Percentiles rank a stretch among this genome's conserved stretches.
Evolutionary conservation across 2,888 invertebrate genomes (phyloP).

Genomic region (Abrostola triplasia): DNA sequence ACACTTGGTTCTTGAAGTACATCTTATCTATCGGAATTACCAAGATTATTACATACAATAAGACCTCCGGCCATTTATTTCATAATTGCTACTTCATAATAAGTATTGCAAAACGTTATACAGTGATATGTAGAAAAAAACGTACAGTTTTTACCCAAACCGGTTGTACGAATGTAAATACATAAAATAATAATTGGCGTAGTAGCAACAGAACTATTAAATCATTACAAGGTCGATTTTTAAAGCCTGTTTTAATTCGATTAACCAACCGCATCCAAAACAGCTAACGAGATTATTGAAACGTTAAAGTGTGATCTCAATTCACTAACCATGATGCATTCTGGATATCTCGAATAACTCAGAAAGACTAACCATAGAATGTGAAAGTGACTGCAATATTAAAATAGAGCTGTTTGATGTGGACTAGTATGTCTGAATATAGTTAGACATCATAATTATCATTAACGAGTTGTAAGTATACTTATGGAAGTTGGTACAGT

Average conservation of each 20-base stretch:
- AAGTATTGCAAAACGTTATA: slow-evolving; percentile 21
- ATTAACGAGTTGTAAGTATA: slow-evolving; percentile 58
- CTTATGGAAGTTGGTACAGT: slow-evolving; percentile 59
- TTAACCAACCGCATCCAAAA: neutral
- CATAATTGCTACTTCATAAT: neutral
- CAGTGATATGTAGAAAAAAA: slow-evolving; percentile 30
- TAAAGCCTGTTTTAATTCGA: slow-evolving; percentile 32
- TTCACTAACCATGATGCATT: no score
- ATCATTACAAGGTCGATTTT: slow-evolving; percentile 40
- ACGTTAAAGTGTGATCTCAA: neutral
- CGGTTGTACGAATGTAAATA: slow-evolving; percentile 38
- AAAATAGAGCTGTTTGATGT: slow-evolving; percentile 17
- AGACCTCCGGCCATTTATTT: neutral
- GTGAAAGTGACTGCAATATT: slow-evolving; percentile 9
- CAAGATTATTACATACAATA: neutral
- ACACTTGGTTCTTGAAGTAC: no score
- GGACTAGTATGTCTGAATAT: slow-evolving; percentile 51
- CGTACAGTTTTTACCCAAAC: slow-evolving; percentile 31
- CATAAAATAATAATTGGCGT: slow-evolving; percentile 39
- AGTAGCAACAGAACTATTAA: slow-evolving; percentile 40
- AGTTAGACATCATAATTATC: slow-evolving; percentile 61
- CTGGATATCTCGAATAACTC: no score
- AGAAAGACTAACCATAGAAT: neutral
- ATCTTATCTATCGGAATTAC: no score
- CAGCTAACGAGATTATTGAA: neutral